Evolutionary conservation across 1,140 invertebrate species (phyloP).

Genomic region (Nixonia krombeini): DNA sequence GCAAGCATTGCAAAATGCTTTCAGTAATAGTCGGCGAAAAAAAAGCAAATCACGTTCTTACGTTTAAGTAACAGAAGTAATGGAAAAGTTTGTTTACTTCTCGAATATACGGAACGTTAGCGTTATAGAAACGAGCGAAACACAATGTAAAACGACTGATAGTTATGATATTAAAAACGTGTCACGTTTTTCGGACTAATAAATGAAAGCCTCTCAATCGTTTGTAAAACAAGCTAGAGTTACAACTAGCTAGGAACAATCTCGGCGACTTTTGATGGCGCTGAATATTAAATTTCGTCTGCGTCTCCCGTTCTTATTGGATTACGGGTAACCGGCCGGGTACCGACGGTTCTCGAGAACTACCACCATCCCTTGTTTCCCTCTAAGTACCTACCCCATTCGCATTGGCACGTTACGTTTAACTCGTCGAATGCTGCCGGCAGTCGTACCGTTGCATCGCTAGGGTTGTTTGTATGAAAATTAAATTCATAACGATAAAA

Average conservation of each 20-base stretch:
- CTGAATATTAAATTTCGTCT: slow-evolving; percentile 70
- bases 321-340: slow-evolving; percentile 66
- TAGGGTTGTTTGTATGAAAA: slow-evolving; percentile 65
- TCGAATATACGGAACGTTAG: too few relatives aligned
- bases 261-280: slow-evolving; percentile 68
- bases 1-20: too few relatives aligned
- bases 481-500: slow-evolving; percentile 69
- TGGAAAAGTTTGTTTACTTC: too few relatives aligned
- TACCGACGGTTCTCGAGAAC: slow-evolving; percentile 51
- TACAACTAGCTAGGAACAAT: slow-evolving; percentile 62
- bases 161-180: slow-evolving; percentile 1
- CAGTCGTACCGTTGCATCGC: slow-evolving; percentile 21
- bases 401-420: slow-evolving; percentile 49
- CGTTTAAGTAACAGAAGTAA: too few relatives aligned
- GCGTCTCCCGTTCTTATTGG: slow-evolving; percentile 67
- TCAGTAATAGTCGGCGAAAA: too few relatives aligned
- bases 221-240: slow-evolving; percentile 26
- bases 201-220: slow-evolving; percentile 33
- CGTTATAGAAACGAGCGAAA: too few relatives aligned
- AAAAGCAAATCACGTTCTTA: too few relatives aligned
- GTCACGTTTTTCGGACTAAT: slow-evolving; percentile 6
- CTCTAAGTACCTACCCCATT: slow-evolving; percentile 58
- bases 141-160: too few relatives aligned
- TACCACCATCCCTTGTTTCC: slow-evolving; percentile 53
- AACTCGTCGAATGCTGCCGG: slow-evolving; percentile 38